phyloP scores from a whole-genome alignment of 2,113 vertebrate species.

The Chrysochloris asiatica region DNA sequence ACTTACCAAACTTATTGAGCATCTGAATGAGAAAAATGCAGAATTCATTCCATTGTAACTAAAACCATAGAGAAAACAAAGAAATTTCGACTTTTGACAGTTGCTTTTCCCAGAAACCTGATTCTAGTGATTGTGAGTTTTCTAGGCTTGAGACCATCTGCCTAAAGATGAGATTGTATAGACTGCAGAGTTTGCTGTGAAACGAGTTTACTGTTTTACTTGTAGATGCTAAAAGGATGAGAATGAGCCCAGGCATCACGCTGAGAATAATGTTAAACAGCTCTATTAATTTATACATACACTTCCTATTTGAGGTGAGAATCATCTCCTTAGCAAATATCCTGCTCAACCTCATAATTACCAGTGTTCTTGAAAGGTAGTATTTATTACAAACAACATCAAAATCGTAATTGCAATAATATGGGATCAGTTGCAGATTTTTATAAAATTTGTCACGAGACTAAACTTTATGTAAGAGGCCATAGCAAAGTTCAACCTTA shows the following conservation, averaged over 20 bases:
- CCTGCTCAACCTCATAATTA: neutral
- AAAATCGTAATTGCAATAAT: neutral
- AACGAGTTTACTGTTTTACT: neutral
- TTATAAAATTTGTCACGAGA: neutral
- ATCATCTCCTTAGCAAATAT: conserved; percentile 44
- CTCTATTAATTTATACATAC: conserved; percentile 21
- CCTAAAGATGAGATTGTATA: neutral
- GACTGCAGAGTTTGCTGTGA: neutral
- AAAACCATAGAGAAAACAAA: neutral
- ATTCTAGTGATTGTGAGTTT: neutral
- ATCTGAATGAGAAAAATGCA: neutral
- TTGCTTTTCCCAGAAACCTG: neutral
- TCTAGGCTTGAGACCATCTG: neutral
- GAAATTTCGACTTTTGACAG: neutral
- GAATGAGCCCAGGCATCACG: neutral
- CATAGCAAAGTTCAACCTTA: neutral
- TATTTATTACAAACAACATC: neutral
- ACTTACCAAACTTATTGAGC: neutral
- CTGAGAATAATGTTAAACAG: neutral
- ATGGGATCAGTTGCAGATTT: neutral
- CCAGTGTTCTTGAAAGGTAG: conserved; percentile 23
- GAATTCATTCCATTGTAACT: neutral
- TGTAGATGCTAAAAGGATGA: neutral
- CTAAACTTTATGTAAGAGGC: neutral
- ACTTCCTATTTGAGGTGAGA: conserved; percentile 32